Evolutionary conservation across 2,888 invertebrate genomes (phyloP).

Genomic region (Dynastes hyllus): DNA sequence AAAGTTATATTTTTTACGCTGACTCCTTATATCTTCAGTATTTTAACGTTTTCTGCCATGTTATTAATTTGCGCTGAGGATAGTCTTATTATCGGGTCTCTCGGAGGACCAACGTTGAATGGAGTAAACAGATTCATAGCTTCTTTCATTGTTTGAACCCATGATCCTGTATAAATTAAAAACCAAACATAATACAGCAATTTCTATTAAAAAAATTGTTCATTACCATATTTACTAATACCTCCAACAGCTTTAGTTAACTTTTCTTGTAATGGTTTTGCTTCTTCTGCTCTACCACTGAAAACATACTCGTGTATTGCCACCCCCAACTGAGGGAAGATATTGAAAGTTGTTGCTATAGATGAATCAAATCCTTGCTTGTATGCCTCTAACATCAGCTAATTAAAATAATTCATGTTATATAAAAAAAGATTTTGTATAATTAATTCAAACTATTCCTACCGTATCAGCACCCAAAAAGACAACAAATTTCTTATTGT

Average conservation of each 20-base stretch:
- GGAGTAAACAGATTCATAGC: slow-evolving; percentile 78
- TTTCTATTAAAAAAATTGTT: neutral
- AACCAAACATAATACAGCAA: too few relatives aligned
- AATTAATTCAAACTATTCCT: slow-evolving; percentile 57
- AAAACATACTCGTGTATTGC: slow-evolving; percentile 75
- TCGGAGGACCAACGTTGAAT: slow-evolving; percentile 77
- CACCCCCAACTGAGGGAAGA: slow-evolving; percentile 76
- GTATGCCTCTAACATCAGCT: slow-evolving; percentile 80
- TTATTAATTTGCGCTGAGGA: slow-evolving; percentile 58
- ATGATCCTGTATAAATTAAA: slow-evolving; percentile 75
- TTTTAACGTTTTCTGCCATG: slow-evolving; percentile 43
- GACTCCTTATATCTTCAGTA: slow-evolving; percentile 11
- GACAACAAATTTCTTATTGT: slow-evolving; percentile 73
- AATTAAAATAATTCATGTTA: neutral
- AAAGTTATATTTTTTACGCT: slow-evolving; percentile 12
- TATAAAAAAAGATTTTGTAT: too few relatives aligned
- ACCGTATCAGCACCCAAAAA: slow-evolving; percentile 83
- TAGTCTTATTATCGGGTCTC: slow-evolving; percentile 74
- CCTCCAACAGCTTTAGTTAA: slow-evolving; percentile 65
- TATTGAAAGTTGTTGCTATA: slow-evolving; percentile 81
- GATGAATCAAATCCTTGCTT: slow-evolving; percentile 82
- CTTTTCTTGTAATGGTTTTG: slow-evolving; percentile 73
- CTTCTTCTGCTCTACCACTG: slow-evolving; percentile 70
- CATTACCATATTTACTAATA: slow-evolving; percentile 69
- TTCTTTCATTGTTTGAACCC: slow-evolving; percentile 82